Evolutionary conservation across 1,140 invertebrate genomes (phyloP).

Genomic region (Drosophila nigrodunni): DNA sequence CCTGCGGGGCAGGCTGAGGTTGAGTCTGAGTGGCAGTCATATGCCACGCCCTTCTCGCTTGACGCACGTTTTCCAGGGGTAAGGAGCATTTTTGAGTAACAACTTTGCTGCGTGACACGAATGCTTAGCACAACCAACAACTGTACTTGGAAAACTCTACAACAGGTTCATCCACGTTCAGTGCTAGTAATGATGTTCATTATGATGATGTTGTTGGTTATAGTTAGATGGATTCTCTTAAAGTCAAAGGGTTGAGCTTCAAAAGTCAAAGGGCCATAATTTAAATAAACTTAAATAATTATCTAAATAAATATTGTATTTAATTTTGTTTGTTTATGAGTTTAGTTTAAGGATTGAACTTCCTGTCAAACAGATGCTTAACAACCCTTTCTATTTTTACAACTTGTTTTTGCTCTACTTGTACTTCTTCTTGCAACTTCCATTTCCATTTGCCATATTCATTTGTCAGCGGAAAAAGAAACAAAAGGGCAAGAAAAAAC

Average conservation of each 20-base stretch:
- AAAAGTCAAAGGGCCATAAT: neutral
- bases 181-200: constrained; percentile 33
- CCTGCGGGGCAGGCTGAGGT: constrained; percentile 1
- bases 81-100: constrained; percentile 74
- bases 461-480: constrained; percentile 14
- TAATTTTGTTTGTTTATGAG: constrained; percentile 1
- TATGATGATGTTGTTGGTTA: constrained; percentile 11
- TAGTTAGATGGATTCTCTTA: neutral
- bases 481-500: neutral
- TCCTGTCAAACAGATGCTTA: constrained; percentile 11
- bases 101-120: constrained; percentile 81
- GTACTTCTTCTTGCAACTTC: neutral
- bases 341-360: constrained; percentile 9
- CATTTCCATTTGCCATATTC: constrained; percentile 16
- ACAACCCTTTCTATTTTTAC: constrained; percentile 3
- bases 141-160: constrained; percentile 47
- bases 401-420: too few relatives aligned
- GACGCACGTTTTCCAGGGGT: constrained; percentile 65
- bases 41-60: constrained; percentile 34
- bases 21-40: neutral
- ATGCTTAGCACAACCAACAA: constrained; percentile 49
- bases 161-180: constrained; percentile 46
- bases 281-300: constrained; percentile 4
- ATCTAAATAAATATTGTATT: constrained; percentile 3
- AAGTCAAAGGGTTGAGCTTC: neutral